Conservation (phyloP, 2,113 vertebrate genomes). For the Nicator chloris region DNA sequence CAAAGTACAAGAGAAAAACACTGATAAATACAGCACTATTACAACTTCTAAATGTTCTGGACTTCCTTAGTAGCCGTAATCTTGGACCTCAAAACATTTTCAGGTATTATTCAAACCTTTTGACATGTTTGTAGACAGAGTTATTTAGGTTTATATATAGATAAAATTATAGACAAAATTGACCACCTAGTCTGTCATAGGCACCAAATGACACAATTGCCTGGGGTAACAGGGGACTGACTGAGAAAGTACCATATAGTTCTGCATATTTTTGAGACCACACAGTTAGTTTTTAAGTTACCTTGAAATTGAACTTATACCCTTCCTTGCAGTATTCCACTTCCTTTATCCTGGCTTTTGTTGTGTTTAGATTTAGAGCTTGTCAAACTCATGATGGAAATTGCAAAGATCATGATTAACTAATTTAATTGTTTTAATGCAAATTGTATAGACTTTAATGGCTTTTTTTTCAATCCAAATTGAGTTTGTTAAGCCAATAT, state of each 20-base stretch:
- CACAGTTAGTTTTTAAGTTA: background rate
- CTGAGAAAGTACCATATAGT: background rate
- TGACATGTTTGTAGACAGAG: background rate
- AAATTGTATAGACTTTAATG: background rate
- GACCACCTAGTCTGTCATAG: background rate
- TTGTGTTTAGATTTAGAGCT: background rate
- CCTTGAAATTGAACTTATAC: background rate
- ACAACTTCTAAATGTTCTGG: background rate
- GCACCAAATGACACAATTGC: background rate
- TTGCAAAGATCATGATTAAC: background rate
- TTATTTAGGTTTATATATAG: background rate
- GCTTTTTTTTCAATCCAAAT: background rate
- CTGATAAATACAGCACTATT: background rate
- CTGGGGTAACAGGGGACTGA: background rate
- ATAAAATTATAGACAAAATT: background rate
- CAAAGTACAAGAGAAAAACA: slow-evolving; percentile 27
- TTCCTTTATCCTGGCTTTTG: background rate
- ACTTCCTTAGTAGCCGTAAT: background rate
- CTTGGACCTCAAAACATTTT: background rate
- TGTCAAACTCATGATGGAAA: background rate
- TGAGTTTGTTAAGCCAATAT: background rate
- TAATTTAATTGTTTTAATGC: background rate
- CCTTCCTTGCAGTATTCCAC: background rate
- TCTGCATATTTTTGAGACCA: background rate
- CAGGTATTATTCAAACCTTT: background rate